phyloP scores from a whole-genome alignment of 2,113 vertebrate species.

The Macrotis lagotis region DNA sequence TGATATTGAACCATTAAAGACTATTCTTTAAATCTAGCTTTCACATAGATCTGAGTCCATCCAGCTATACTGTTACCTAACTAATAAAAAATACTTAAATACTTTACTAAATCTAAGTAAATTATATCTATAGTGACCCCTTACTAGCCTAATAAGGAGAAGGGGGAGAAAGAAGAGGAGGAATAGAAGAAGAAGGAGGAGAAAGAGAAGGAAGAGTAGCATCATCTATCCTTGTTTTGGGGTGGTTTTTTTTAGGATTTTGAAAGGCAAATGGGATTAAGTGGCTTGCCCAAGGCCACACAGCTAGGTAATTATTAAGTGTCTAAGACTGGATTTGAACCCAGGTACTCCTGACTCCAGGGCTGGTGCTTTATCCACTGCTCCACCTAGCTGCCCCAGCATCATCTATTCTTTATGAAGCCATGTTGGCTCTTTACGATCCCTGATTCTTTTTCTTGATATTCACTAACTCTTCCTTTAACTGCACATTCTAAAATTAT shows the following conservation, averaged over 20 bases:
- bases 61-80: neutral
- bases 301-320: too few species aligned
- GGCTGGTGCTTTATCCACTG: too few species aligned
- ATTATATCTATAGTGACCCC: neutral
- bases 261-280: too few species aligned
- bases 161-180: too few species aligned
- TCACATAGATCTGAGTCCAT: neutral
- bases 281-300: too few species aligned
- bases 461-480: neutral
- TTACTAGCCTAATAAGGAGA: neutral
- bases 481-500: neutral
- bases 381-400: too few species aligned
- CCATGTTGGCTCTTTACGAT: neutral
- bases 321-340: too few species aligned
- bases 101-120: neutral
- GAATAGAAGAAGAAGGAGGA: too few species aligned
- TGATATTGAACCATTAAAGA: neutral
- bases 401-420: neutral
- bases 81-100: neutral
- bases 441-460: neutral
- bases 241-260: too few species aligned
- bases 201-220: too few species aligned
- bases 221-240: neutral
- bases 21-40: neutral
- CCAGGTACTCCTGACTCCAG: too few species aligned